These are phyloP conservation scores for Loriculus beryllinus DNA, from an alignment of 2,797 vertebrate species.

Conservation along the genomic window DNA sequence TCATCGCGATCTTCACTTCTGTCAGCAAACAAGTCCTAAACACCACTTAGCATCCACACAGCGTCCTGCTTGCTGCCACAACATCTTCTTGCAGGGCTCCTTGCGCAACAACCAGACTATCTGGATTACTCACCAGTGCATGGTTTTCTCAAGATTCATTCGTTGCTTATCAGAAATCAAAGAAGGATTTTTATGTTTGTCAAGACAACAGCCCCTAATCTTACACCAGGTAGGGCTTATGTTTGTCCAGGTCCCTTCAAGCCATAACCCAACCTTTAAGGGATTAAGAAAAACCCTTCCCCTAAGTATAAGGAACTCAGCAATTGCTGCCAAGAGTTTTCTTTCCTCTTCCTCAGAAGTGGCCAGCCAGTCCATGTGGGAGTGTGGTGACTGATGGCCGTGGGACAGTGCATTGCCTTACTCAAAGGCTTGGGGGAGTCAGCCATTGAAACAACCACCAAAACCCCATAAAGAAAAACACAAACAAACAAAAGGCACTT, in stretches of 20 bases:
- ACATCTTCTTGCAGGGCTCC: not conserved
- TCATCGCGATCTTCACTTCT: not conserved
- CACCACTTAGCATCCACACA: not conserved
- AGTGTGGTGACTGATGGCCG: not conserved
- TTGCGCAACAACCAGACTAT: not conserved
- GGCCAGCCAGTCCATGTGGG: not conserved
- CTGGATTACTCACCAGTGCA: not conserved
- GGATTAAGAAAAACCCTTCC: not conserved
- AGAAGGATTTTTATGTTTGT: not conserved
- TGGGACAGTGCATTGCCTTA: not conserved
- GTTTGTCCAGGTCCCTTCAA: not conserved
- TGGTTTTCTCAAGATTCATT: not conserved
- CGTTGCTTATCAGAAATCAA: not conserved
- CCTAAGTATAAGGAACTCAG: not conserved
- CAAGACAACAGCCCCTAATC: not conserved
- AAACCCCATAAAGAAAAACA: not conserved
- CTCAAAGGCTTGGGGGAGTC: not conserved
- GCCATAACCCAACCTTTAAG: not conserved
- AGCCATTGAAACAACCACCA: not conserved
- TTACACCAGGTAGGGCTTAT: not conserved
- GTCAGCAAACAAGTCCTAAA: slow-evolving; percentile 36
- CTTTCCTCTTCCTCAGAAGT: not conserved
- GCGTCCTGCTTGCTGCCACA: slow-evolving; percentile 14
- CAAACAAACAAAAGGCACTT: not conserved
- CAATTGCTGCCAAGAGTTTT: not conserved